Evolutionary conservation across 2,797 vertebrate genomes (phyloP).

Genomic region (Morelia viridis): DNA sequence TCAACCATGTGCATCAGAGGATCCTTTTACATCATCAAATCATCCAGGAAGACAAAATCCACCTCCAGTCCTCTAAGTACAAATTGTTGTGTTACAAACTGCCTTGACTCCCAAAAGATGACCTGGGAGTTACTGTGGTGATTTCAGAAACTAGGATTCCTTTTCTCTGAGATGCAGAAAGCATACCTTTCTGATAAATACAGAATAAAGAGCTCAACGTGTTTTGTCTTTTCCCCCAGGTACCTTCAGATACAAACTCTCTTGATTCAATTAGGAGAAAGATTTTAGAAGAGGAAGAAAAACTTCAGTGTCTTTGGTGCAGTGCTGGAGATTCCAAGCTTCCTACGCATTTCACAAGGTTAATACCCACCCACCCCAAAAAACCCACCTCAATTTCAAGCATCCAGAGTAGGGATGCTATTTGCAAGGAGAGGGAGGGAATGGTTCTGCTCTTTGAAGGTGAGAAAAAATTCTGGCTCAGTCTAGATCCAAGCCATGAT

Average conservation of each 20-base stretch:
- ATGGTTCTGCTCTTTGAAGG: not conserved
- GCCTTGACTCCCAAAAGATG: too few species aligned
- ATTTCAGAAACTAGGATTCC: not conserved
- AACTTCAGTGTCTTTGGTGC: not conserved
- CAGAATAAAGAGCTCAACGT: not conserved
- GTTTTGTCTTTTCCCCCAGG: not conserved
- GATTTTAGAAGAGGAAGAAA: rapidly evolving
- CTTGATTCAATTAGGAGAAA: not conserved
- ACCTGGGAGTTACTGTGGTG: not conserved
- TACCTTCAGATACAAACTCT: rapidly evolving
- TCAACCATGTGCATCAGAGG: not conserved
- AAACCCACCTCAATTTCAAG: not conserved
- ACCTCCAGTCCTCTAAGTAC: rapidly evolving
- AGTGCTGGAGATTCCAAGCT: not conserved
- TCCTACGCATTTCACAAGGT: not conserved
- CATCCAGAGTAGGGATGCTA: not conserved
- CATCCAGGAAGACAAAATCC: slow-evolving; percentile 3
- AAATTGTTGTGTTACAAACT: not conserved
- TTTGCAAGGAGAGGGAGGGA: not conserved
- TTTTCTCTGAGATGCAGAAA: not conserved
- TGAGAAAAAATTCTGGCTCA: too few species aligned
- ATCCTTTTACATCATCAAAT: not conserved
- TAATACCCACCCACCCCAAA: not conserved
- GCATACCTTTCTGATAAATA: not conserved
- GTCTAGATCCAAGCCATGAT: too few species aligned